phyloP scores from a whole-genome alignment of 1,140 invertebrate genomes.

The Drosophila sulfurigaster region DNA sequence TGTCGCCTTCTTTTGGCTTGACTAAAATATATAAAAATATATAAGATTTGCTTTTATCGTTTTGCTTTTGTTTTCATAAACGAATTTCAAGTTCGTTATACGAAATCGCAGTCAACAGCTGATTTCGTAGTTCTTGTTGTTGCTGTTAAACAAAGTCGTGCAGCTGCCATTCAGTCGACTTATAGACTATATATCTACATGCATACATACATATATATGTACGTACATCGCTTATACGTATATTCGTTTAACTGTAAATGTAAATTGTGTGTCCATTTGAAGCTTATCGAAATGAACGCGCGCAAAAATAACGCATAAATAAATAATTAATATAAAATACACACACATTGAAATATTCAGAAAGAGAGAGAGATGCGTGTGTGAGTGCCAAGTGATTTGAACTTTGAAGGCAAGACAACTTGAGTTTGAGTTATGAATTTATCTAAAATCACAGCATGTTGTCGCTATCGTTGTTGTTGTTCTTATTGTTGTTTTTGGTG shows the following conservation, averaged over 20 bases:
- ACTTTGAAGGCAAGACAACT: conserved; percentile 84
- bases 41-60: conserved; percentile 57
- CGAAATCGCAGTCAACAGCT: conserved; percentile 66
- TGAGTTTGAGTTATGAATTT: conserved; percentile 79
- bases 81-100: conserved; percentile 71
- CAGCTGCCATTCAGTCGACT: conserved; percentile 16
- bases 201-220: conserved; percentile 10
- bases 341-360: conserved; percentile 11
- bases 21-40: conserved; percentile 25
- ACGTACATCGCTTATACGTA: not conserved
- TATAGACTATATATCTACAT: conserved; percentile 13
- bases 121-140: conserved; percentile 35
- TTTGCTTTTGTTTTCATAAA: conserved; percentile 42
- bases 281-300: conserved; percentile 78
- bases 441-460: conserved; percentile 80
- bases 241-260: conserved; percentile 69
- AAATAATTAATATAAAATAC: conserved; percentile 76
- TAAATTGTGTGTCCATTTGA: conserved; percentile 77
- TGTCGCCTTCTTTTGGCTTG: conserved; percentile 39
- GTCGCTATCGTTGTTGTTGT: conserved; percentile 62
- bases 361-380: conserved; percentile 15
- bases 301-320: conserved; percentile 80
- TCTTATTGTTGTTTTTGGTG: conserved; percentile 42
- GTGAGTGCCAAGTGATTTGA: conserved; percentile 75
- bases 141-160: conserved; percentile 25